These are phyloP conservation scores for Brachionus manjavacas DNA, from an alignment of 1,140 invertebrate genomes.

Conservation along the genomic window DNA sequence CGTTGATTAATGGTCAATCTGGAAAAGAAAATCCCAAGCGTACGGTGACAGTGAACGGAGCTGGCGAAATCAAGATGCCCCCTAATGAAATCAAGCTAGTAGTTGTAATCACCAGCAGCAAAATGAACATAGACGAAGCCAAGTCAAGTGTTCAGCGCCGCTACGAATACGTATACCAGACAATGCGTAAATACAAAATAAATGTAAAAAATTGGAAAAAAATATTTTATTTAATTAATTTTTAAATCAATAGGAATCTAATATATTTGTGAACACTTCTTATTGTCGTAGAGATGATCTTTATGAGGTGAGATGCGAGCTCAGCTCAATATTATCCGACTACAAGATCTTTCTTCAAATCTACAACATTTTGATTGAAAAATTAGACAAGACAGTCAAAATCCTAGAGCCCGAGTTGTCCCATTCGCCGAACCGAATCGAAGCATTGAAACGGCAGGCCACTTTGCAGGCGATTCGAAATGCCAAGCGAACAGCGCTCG, in stretches of 20 bases:
- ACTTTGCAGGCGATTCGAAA: conserved; percentile 51
- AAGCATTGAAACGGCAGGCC: conserved; percentile 51
- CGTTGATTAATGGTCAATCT: background rate
- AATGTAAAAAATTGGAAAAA: conserved; percentile 46
- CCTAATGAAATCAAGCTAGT: conserved; percentile 51
- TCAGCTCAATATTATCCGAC: conserved; percentile 50
- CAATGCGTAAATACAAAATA: conserved; percentile 49
- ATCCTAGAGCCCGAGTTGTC: conserved; percentile 51
- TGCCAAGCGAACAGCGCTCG: conserved; percentile 53
- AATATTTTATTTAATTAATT: background rate
- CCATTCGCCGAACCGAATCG: conserved; percentile 49
- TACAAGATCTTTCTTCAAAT: conserved; percentile 50
- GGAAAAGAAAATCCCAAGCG: background rate
- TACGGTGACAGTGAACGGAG: conserved; percentile 49
- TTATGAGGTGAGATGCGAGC: conserved; percentile 48
- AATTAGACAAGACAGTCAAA: conserved; percentile 50
- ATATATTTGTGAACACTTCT: conserved; percentile 49
- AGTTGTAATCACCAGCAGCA: conserved; percentile 47
- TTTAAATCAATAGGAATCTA: conserved; percentile 46
- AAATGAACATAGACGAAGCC: conserved; percentile 51
- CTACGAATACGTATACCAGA: conserved; percentile 52
- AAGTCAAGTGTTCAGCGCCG: conserved; percentile 52
- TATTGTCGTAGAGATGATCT: conserved; percentile 47
- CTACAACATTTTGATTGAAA: conserved; percentile 52
- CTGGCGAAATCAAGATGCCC: conserved; percentile 50